These are phyloP conservation scores for Thecocarcelia acutangulata DNA, from an alignment of 2,888 invertebrate genomes.

Conservation along the genomic window DNA sequence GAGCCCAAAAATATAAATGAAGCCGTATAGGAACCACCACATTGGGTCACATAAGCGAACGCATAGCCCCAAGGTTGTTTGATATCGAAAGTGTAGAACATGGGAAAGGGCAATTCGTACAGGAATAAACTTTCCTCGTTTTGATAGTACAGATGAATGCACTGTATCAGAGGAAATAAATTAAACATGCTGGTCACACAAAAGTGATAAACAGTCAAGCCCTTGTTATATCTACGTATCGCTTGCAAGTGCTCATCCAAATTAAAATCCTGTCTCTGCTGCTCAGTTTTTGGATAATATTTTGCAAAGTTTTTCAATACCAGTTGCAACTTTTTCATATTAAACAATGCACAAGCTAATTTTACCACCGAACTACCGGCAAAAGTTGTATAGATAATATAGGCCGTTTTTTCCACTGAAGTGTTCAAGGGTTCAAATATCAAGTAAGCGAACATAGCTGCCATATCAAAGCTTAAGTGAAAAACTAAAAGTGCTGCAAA, in stretches of 20 bases:
- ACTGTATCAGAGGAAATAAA: slow-evolving; percentile 66
- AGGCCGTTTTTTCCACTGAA: slow-evolving; percentile 27
- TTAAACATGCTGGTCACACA: slow-evolving; percentile 69
- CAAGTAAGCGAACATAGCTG: neutral
- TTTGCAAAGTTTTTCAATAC: slow-evolving; percentile 52
- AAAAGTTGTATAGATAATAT: slow-evolving; percentile 33
- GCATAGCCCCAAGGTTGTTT: slow-evolving; percentile 27
- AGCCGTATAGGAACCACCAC: slow-evolving; percentile 44
- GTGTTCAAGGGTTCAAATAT: neutral
- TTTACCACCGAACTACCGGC: slow-evolving; percentile 9
- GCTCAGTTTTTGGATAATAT: slow-evolving; percentile 63
- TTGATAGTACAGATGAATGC: slow-evolving; percentile 61
- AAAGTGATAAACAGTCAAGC: slow-evolving; percentile 64
- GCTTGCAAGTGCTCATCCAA: slow-evolving; percentile 62
- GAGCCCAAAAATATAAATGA: slow-evolving; percentile 67
- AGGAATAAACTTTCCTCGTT: slow-evolving; percentile 43
- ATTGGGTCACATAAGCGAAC: slow-evolving; percentile 63
- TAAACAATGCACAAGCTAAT: neutral
- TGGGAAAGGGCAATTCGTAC: slow-evolving; percentile 67
- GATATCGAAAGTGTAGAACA: slow-evolving; percentile 64
- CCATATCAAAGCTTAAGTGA: accelerated
- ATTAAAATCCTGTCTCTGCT: slow-evolving; percentile 42
- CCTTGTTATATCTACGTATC: slow-evolving; percentile 50
- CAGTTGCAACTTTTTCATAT: neutral
- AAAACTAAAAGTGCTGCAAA: neutral